phyloP scores from a whole-genome alignment of 2,113 vertebrate species.

The Callaeas wilsoni region DNA sequence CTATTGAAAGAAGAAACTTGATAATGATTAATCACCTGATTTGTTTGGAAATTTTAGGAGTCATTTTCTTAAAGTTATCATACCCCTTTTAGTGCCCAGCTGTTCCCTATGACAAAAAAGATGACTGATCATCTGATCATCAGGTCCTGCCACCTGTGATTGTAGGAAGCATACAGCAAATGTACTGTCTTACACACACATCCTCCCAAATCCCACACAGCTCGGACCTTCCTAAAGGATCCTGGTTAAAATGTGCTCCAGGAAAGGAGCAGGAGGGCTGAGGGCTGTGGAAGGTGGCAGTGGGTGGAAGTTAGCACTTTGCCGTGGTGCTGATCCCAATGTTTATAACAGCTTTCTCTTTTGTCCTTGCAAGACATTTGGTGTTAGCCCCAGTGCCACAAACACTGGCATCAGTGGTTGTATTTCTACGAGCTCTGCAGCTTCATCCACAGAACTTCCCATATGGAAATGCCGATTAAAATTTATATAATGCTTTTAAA shows the following conservation, averaged over 20 bases:
- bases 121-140: neutral
- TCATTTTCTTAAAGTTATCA: neutral
- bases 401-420: neutral
- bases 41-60: neutral
- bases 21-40: neutral
- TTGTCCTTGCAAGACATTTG: neutral
- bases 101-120: neutral
- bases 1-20: neutral
- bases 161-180: neutral
- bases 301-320: neutral
- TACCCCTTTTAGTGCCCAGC: neutral
- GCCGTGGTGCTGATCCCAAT: neutral
- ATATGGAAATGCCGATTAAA: neutral
- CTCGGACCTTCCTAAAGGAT: neutral
- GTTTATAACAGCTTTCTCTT: neutral
- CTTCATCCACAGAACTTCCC: neutral
- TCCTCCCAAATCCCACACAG: neutral
- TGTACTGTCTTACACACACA: neutral
- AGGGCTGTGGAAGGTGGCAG: neutral
- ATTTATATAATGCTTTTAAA: slow-evolving; percentile 19
- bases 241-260: neutral
- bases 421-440: neutral
- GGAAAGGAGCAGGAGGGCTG: neutral
- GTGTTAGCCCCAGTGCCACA: neutral
- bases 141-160: no score